Evolutionary conservation across 1,140 invertebrate species (phyloP).

Genomic region (Pectinophora gossypiella): DNA sequence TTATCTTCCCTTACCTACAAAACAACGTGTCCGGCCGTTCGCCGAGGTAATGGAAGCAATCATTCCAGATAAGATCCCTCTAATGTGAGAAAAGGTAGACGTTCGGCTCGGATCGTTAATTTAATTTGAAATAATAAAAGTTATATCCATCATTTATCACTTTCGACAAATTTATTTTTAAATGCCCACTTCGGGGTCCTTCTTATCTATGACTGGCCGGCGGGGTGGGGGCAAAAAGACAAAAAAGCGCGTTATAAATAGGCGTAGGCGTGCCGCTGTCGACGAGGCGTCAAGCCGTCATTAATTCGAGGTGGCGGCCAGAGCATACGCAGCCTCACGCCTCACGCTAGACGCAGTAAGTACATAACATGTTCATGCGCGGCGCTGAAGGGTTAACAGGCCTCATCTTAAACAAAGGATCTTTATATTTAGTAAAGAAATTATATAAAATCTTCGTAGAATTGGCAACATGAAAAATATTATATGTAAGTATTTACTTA

Average conservation of each 20-base stretch:
- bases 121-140: conserved; percentile 74
- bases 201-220: conserved; percentile 53
- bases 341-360: background rate
- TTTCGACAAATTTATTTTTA: conserved; percentile 74
- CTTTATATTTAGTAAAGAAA: too few species aligned
- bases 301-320: conserved; percentile 25
- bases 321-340: background rate
- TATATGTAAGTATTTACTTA: too few species aligned
- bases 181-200: conserved; percentile 55
- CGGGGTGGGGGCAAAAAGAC: conserved; percentile 41
- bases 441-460: too few species aligned
- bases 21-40: conserved; percentile 61
- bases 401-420: too few species aligned
- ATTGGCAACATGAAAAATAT: too few species aligned
- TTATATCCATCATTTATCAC: conserved; percentile 72
- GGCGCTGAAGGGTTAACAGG: too few species aligned
- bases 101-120: conserved; percentile 66
- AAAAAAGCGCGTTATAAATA: conserved; percentile 46
- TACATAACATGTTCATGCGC: too few species aligned
- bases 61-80: conserved; percentile 71
- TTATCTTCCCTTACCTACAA: conserved; percentile 55
- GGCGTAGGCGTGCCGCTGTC: conserved; percentile 48
- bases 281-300: conserved; percentile 42
- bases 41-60: conserved; percentile 71
- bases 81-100: conserved; percentile 73